Evolutionary conservation across 1,140 invertebrate genomes (phyloP), one percentile per base, ranked within the genome.

Genomic region (Drosophila virilis): DNA sequence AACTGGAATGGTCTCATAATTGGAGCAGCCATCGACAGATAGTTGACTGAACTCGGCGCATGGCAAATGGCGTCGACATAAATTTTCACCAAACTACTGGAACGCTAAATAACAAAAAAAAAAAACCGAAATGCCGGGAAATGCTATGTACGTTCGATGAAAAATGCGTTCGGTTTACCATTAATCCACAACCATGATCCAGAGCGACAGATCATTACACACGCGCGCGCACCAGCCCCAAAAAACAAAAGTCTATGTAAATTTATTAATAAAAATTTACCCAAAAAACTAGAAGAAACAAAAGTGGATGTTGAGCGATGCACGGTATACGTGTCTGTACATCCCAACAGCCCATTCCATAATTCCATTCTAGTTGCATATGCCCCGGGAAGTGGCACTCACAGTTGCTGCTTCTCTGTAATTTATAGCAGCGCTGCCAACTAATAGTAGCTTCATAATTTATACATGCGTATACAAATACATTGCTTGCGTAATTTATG

Each of bases 101-200:
- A 42, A 17, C 15, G 3, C 46, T 13, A 10, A 55, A 48, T 46
- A 22, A n/a, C n/a, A n/a, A n/a, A n/a, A n/a, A n/a, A n/a, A 37
- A 45, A 62, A 58, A 48, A 32, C 17, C 28, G 1, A 54, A 33
- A 54, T 15, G 38, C 35, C 12, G 51, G 54, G 74, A 79, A 85
- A 78, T 85, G 78, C 68, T 65, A 51, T 50, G 61, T 78, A 77
- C 77, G 73, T 89, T 80, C 84, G 66, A 89, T 89, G 84, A 91
- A 76, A 91, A 91, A 91, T 91, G 80, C 78, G 52, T 91, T 85
- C 55, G 89, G 89, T 91, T 91, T 91, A 91, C 88, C 89, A 91
- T 91, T 91, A 91, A 91, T 91, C 89, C 83, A 75, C 58, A 77
- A 66, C 73, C 78, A 74, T 91, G 89, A 91, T 91, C 89, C 89